Conservation (phyloP, 1,140 invertebrate genomes). For the Polypedilum vanderplanki region DNA sequence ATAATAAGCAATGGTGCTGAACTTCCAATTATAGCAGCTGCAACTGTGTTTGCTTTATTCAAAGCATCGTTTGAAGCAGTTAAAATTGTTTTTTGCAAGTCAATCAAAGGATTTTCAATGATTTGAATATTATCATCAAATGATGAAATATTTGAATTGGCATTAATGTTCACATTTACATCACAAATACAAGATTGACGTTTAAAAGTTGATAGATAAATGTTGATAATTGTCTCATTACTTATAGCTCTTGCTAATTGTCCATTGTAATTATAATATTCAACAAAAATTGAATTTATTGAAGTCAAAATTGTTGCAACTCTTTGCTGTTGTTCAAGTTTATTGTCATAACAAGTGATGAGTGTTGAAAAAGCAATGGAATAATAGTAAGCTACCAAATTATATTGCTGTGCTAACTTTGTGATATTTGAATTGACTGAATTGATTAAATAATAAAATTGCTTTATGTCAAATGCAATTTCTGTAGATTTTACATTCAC, state of each 20-base stretch:
- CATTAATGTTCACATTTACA: neutral
- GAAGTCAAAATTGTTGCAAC: neutral
- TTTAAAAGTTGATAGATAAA: neutral
- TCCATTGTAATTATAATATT: neutral
- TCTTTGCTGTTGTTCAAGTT: neutral
- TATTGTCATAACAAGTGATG: neutral
- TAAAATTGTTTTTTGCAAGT: neutral
- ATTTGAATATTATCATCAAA: neutral
- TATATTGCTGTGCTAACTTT: neutral
- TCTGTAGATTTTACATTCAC: neutral
- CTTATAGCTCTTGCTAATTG: neutral
- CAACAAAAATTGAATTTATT: neutral
- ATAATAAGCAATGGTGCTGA: neutral
- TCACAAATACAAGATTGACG: neutral
- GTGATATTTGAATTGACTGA: neutral
- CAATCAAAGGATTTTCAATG: neutral
- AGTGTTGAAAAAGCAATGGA: neutral
- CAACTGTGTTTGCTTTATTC: neutral
- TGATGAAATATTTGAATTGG: neutral
- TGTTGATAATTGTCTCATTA: neutral
- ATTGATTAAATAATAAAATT: neutral
- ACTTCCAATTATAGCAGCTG: neutral
- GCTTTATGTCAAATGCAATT: neutral
- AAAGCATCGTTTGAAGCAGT: neutral
- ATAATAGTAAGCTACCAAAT: neutral